A percentile compares a stretch with the other conserved stretches of the same genome.
These are phyloP conservation scores for Syritta pipiens DNA, from an alignment of 2,888 invertebrate genomes.

Conservation along the genomic window DNA sequence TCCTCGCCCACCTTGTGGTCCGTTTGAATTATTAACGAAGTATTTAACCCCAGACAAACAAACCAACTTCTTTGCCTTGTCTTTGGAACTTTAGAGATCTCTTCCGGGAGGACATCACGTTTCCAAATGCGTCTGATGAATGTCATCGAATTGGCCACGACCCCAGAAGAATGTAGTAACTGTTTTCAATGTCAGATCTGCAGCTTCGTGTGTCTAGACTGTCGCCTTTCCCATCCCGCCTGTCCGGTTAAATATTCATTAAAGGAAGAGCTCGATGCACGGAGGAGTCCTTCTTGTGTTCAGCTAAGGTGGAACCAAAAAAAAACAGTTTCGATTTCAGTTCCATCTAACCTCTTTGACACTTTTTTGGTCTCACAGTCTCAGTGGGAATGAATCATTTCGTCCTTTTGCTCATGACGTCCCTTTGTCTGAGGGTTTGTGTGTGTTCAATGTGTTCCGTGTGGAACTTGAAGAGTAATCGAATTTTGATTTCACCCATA, in stretches of 20 bases:
- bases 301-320: constrained; percentile 1
- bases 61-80: constrained; percentile 2
- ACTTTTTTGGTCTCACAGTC: constrained; percentile 59
- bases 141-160: constrained; percentile 34
- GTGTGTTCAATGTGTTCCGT: constrained; percentile 1
- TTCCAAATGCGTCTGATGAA: constrained; percentile 42
- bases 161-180: constrained; percentile 39
- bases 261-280: constrained; percentile 16
- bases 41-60: constrained; percentile 14
- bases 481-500: constrained; percentile 63
- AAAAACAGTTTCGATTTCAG: constrained; percentile 60
- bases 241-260: constrained; percentile 62
- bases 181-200: constrained; percentile 34
- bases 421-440: neutral
- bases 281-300: constrained; percentile 15
- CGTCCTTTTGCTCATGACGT: constrained; percentile 10
- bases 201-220: constrained; percentile 59
- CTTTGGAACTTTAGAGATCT: too few species aligned
- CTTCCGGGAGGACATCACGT: constrained; percentile 32
- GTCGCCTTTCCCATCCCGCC: too few species aligned
- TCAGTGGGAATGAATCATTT: constrained; percentile 24
- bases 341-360: constrained; percentile 64
- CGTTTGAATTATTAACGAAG: constrained; percentile 56
- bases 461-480: constrained; percentile 60
- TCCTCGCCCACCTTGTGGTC: constrained; percentile 14